Evolutionary conservation across 2,888 invertebrate species (phyloP).

Genomic region (Mycalesis mineus): DNA sequence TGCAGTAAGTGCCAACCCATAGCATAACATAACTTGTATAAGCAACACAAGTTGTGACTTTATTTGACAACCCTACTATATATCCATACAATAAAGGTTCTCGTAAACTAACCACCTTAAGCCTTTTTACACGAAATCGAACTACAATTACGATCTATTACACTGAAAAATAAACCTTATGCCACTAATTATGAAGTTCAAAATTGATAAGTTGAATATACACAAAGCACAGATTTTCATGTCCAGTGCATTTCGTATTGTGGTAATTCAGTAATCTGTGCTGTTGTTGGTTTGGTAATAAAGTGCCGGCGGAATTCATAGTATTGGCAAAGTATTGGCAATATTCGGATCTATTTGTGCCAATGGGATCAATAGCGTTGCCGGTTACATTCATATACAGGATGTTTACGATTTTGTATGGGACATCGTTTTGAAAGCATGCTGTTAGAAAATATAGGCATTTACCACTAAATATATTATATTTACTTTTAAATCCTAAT

Average conservation of each 20-base stretch:
- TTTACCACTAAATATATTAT: too few species aligned
- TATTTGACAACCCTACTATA: background rate
- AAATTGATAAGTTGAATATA: background rate
- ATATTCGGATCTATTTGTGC: slow-evolving; percentile 6
- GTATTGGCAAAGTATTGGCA: slow-evolving; percentile 3
- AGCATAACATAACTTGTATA: too few species aligned
- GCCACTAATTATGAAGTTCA: background rate
- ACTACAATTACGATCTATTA: background rate
- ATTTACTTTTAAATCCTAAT: too few species aligned
- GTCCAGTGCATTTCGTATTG: slow-evolving; percentile 34
- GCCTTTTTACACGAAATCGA: slow-evolving; percentile 30
- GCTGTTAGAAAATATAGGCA: too few species aligned
- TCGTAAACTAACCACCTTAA: slow-evolving; percentile 39
- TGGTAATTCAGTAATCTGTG: slow-evolving; percentile 44
- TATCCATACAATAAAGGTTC: slow-evolving; percentile 53
- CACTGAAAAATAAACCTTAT: background rate
- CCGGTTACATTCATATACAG: background rate
- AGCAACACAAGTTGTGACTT: background rate
- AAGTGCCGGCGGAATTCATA: slow-evolving; percentile 36
- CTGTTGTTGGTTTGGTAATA: slow-evolving; percentile 42
- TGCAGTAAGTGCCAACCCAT: too few species aligned
- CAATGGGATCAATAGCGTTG: background rate
- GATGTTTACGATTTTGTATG: background rate
- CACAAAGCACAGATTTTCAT: slow-evolving; percentile 21
- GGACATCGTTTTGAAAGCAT: too few species aligned